Evolutionary conservation across 2,113 vertebrate genomes (phyloP).

Genomic region (Ovis aries): DNA sequence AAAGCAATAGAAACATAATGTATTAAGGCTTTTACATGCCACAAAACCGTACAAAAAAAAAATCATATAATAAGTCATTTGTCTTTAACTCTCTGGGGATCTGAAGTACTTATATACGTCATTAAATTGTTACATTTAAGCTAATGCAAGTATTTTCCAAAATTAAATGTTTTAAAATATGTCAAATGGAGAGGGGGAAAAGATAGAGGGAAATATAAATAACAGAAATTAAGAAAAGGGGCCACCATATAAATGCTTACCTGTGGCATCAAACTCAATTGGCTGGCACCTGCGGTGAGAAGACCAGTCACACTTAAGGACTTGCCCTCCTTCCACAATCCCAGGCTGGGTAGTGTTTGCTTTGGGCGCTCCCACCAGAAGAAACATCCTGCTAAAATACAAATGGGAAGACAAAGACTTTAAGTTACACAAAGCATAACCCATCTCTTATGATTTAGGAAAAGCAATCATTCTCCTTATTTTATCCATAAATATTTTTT

Average conservation of each 20-base stretch:
- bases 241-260: constrained; percentile 65
- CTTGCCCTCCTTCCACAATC: constrained; percentile 91
- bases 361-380: constrained; percentile 94
- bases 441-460: not conserved
- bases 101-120: not conserved
- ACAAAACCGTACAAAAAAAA: not conserved
- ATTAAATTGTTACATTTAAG: not conserved
- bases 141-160: not conserved
- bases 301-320: constrained; percentile 91
- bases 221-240: not conserved
- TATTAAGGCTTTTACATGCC: not conserved
- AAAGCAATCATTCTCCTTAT: not conserved
- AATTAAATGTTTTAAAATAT: not conserved
- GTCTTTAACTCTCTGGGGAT: not conserved
- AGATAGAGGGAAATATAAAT: not conserved
- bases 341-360: constrained; percentile 87
- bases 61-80: not conserved
- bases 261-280: constrained; percentile 88
- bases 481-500: not conserved
- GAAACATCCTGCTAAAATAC: constrained; percentile 81
- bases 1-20: not conserved
- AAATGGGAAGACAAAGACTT: not conserved
- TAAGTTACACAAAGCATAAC: not conserved
- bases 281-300: constrained; percentile 81
- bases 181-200: not conserved